Evolutionary conservation across 1,140 invertebrate genomes (phyloP), one percentile per base, ranked within the genome.

Genomic region (Maniola jurtina): DNA sequence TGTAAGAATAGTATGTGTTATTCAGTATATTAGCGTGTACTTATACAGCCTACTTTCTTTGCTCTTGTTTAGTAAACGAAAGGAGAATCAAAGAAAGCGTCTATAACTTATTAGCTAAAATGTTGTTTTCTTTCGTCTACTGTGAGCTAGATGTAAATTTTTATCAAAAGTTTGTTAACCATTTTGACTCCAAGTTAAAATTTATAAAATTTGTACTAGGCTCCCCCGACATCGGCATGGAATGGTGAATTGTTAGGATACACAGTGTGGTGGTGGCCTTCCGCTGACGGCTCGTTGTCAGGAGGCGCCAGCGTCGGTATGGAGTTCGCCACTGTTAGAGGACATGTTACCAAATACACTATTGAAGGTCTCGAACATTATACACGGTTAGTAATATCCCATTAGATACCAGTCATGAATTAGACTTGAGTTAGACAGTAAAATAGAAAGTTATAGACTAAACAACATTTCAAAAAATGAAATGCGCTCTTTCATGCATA

Each of bases 171-270:
- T 25, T 25, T 25, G 4, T 25, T 25, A n/a, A n/a, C 25, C 25
- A 4, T 25, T 25, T 25, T 25, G 25, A 6, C 38, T 40, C 7
- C 38, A 5, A 45, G 13, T 45, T 45, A 45, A 45, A 45, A 11
- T 45, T 40, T 13, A n/a, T 25, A 45, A 45, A 11, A n/a, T 45
- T 40, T 35, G 11, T 61, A 5, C 6, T 34, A 91, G 90, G 80
- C 96, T 8, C 96, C 96, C 5, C 93, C 94, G 1, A 91, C 94
- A 33, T 94, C 95, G 52, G 93, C 94, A 0, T 96, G 95, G 92
- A 97, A 98, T 77, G 97, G 97, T 0, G 94, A 95, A 73, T 92
- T 98, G 6, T 92, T 96, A 13, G 96, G 96, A 1, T 98, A 97
- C 80, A 94, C 94, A 9, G 93, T 95, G 0, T 89, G 86, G 84